Evolutionary conservation across 30 jellyfish, hydroid and myxozoan genomes (phyloP), one percentile per base, ranked within the genome.

Genomic region (Sanderia malayensis): DNA sequence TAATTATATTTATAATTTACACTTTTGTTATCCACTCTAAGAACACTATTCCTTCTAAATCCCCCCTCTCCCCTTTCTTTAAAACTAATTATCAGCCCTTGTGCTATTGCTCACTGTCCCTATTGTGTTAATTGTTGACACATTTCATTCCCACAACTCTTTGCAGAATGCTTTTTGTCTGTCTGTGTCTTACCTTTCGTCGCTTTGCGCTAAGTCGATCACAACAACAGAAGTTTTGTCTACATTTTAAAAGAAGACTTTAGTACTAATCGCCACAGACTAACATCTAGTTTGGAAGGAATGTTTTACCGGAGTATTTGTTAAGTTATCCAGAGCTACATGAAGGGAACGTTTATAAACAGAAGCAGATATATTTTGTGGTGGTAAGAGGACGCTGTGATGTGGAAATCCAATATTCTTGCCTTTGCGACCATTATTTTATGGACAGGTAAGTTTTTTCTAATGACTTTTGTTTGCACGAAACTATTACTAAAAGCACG

Each of bases 141-240:
- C 47, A 46, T 64, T 78, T 78, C 89, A 78, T 78, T 78, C 89
- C 89, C 89, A 78, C 89, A 78, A 78, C 82, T 78, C 89, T 41
- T 78, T 78, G 89, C 89, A 82, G 66, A n/a, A n/a, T n/a, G n/a
- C n/a, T n/a, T n/a, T n/a, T 78, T 78, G 89, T 78, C 82, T 47
- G 21, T 31, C 89, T 78, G 89, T 66, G 89, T 81, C 66, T 78
- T 78, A 63, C 61, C 28, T 66, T 78, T 47, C 45, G 80, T 78
- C 82, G 89, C 82, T 78, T 65, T 46, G 41, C 64, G 83, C 61
- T 28, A 49, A 71, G 83, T 53, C 83, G 83, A 47, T 71, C 83
- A 23, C 60, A 49, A 49, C 64, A 49, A 9, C 64, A 49, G 18
- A 24, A 49, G 27, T 37, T 37, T 37, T 37, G 52, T 37, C 52